Evolutionary conservation across 2,797 vertebrate species (phyloP), one percentile per base, ranked within the genome.

Genomic region (Euphonia xanthogaster): DNA sequence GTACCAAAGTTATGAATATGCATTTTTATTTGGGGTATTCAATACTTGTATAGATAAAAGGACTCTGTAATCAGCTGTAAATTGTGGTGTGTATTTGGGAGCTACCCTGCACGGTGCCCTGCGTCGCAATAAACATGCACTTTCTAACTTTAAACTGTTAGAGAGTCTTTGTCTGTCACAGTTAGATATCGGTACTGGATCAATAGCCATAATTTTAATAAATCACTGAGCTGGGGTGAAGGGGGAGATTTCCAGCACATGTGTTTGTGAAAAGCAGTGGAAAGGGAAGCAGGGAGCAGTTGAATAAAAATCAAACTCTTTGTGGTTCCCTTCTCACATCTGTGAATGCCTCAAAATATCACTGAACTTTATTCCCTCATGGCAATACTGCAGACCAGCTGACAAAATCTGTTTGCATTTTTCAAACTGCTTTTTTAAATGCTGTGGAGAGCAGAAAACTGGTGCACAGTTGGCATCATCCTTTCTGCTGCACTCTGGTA

Each of bases 231-330:
- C 40, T 78, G 58, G 21, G 4, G 2, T 40, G 37, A 55, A 78
- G 12, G 4, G 4, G 6, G 14, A 51, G 14, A 57, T 31, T 5
- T 72, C 18, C 47, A 48, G 54, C 45, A n/a, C 0, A 0, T 8
- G 15, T 23, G 45, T 58, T 10, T 27, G 16, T 44, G 42, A 50
- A 62, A 51, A 19, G 21, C 37, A 33, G 39, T 18, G 35, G 40
- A 58, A 70, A 68, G 17, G 9, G 70, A 57, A 70, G 44, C 0
- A 6, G 39, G 62, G 44, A 76, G 48, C 33, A 71, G 24, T 3
- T 45, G 12, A 74, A 55, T 10, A 15, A 51, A 40, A 55, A 33
- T 60, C 67, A 47, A 31, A 23, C 11, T 84, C 33, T 11, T 66
- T 58, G 53, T 30, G 39, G 60, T 42, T 88, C 14, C 21, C 6